Percentiles rank a stretch among this genome's conserved stretches.
These are phyloP conservation scores for Anomalospiza imberbis DNA, from an alignment of 2,797 vertebrate species.

Conservation along the genomic window DNA sequence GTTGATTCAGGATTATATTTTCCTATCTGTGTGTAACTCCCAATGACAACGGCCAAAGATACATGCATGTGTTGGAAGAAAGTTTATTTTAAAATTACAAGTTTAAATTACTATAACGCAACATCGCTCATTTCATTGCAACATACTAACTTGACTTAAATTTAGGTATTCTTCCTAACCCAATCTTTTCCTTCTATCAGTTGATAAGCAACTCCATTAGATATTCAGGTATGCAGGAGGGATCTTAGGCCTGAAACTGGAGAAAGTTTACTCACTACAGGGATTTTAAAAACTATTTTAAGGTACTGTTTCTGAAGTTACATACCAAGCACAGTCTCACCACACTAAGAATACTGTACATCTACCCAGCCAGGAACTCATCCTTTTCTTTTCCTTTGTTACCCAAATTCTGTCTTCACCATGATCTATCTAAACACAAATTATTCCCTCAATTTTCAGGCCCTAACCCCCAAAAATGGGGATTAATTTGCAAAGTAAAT, in stretches of 20 bases:
- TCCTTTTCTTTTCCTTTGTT: background rate
- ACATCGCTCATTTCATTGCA: background rate
- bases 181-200: background rate
- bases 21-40: slow-evolving; percentile 60
- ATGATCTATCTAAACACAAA: background rate
- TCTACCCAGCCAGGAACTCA: background rate
- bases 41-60: background rate
- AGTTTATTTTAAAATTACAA: background rate
- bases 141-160: background rate
- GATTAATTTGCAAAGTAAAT: background rate
- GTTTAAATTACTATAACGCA: background rate
- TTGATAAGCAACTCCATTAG: background rate
- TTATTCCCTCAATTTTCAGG: background rate
- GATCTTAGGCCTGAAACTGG: background rate
- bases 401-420: background rate
- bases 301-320: background rate
- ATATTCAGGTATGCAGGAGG: background rate
- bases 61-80: background rate
- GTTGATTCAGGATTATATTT: background rate
- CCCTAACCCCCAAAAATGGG: background rate
- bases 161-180: background rate
- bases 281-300: background rate
- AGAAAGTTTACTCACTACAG: background rate
- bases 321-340: background rate
- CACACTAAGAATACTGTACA: background rate